Base-by-base conservation (phyloP, 2,797 vertebrate genomes). In the Pseudomugil gertrudae region DNA sequence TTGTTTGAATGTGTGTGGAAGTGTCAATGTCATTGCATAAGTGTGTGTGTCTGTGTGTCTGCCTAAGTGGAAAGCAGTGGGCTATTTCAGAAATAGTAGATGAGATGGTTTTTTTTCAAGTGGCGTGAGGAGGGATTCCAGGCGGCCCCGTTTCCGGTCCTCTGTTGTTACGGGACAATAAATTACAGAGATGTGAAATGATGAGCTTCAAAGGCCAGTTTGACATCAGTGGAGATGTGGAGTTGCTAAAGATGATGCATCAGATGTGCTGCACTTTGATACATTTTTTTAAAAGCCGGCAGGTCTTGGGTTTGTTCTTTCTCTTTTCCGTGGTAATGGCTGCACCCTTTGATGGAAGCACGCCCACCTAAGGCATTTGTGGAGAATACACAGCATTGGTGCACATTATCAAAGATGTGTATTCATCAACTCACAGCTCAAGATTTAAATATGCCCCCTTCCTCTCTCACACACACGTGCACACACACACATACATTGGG, bases 41-140 rank as follows among this genome's bases (percentile, higher is more conserved):
- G 82, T 45, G 69, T 74, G 58, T 55, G 63, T 81, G 73, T 71
- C 68, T 24, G 66, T 69, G 78, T 67, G 36, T 55, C 63, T 83
- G 81, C 81, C 82, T 19, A 48, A 68, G 83, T 47, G 70, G 82
- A 71, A 85, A 78, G 80, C 79, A 82, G 65, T 69, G 80, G 83
- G 85, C 87, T 63, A 73, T 84, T 84, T 84, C 55, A 66, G 75
- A 72, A 79, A 78, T 76, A 66, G 57, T 68, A 57, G 77, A 67
- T 76, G 13, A 55, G 74, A 85, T 83, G 82, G 53, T 86, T 89
- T 88, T 79, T 76, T 89, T 87, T 88, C 66, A 89, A 86, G 85
- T 85, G 84, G 77, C 84, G 80, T 66, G 59, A 81, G 84, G 70
- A 86, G 81, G 76, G 80, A 85, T 79, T 83, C 71, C 65, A 75